phyloP scores from a whole-genome alignment of 2,113 vertebrate species.

The Illadopsis cleaveri region DNA sequence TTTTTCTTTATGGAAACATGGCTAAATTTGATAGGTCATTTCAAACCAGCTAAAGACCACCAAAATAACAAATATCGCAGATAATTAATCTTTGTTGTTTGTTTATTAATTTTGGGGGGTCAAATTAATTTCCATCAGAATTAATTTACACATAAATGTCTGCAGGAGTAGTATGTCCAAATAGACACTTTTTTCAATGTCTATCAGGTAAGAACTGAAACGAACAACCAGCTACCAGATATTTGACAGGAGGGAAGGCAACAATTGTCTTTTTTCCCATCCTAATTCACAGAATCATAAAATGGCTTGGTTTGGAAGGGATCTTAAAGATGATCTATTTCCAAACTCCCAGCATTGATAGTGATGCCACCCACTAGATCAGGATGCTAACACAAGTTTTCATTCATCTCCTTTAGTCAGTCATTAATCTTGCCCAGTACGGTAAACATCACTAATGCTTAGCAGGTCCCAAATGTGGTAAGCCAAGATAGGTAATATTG shows the following conservation, averaged over 20 bases:
- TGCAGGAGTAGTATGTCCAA: neutral
- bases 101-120: neutral
- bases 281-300: neutral
- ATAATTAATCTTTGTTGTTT: neutral
- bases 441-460: neutral
- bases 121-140: neutral
- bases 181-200: neutral
- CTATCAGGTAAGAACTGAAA: neutral
- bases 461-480: neutral
- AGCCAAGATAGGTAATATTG: neutral
- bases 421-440: neutral
- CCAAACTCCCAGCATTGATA: neutral
- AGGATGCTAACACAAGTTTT: neutral
- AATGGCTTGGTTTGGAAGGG: neutral
- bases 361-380: neutral
- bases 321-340: neutral
- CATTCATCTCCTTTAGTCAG: accelerated
- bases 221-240: neutral
- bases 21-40: neutral
- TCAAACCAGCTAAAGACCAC: neutral
- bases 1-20: neutral
- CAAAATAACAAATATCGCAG: neutral
- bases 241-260: neutral
- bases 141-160: neutral
- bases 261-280: neutral